Evolutionary conservation across 1,140 invertebrate genomes (phyloP).

Genomic region (Acyrthosiphon pisum): DNA sequence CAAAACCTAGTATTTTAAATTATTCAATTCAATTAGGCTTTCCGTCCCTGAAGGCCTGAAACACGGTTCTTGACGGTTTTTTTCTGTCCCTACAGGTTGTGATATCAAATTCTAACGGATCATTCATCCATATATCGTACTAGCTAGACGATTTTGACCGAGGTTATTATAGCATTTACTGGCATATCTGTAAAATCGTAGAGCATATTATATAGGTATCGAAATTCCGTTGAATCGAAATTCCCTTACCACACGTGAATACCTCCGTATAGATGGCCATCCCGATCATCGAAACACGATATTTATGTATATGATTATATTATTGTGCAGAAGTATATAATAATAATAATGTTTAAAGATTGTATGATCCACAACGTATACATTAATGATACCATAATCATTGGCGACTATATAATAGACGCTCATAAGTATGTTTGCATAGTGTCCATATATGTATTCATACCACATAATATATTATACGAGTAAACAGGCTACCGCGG

Average conservation of each 20-base stretch:
- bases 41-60: neutral
- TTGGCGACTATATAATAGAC: neutral
- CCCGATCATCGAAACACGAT: neutral
- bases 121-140: neutral
- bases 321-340: neutral
- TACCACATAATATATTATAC: neutral
- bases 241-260: neutral
- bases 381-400: neutral
- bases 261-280: neutral
- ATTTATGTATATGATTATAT: neutral
- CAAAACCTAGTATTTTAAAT: neutral
- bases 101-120: neutral
- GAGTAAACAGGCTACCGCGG: neutral
- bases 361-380: neutral
- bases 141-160: too few species aligned
- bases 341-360: neutral
- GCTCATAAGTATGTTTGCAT: neutral
- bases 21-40: neutral
- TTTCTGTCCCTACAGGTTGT: neutral
- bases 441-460: neutral
- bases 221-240: neutral
- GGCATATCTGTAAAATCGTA: neutral
- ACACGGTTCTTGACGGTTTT: neutral
- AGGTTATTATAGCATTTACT: neutral
- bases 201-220: neutral